These are phyloP conservation scores for Drosophila mimica DNA, from an alignment of 2,888 invertebrate species.

Conservation along the genomic window DNA sequence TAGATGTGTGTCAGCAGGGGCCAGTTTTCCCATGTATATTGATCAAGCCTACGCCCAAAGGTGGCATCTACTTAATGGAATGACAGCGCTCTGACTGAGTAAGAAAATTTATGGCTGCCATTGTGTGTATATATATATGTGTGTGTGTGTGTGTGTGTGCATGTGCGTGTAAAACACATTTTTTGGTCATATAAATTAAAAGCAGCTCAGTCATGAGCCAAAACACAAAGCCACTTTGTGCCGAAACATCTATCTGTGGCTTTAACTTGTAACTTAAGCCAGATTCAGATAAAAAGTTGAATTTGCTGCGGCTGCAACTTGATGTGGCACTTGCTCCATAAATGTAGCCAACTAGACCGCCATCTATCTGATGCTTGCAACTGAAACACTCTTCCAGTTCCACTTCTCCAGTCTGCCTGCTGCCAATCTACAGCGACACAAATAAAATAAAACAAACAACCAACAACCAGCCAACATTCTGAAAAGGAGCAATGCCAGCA, in stretches of 20 bases:
- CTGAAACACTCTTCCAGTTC: slow-evolving; percentile 56
- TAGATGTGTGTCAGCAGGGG: slow-evolving; percentile 8
- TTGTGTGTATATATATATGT: slow-evolving; percentile 13
- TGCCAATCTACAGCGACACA: slow-evolving; percentile 28
- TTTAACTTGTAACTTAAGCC: slow-evolving; percentile 55
- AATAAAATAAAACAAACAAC: slow-evolving; percentile 41
- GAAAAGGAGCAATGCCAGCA: slow-evolving; percentile 52
- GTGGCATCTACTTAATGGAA: slow-evolving; percentile 27
- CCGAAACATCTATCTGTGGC: slow-evolving; percentile 72
- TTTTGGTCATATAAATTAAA: slow-evolving; percentile 74
- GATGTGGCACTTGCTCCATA: slow-evolving; percentile 59
- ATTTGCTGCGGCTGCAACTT: slow-evolving; percentile 75
- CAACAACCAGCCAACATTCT: slow-evolving; percentile 34
- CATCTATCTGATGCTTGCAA: slow-evolving; percentile 50
- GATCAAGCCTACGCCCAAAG: slow-evolving; percentile 46
- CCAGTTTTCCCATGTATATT: slow-evolving; percentile 18
- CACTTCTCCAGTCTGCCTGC: slow-evolving; percentile 22
- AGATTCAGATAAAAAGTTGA: slow-evolving; percentile 70
- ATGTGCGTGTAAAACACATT: slow-evolving; percentile 38
- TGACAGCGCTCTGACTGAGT: slow-evolving; percentile 52
- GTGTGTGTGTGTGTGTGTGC: slow-evolving; percentile 23
- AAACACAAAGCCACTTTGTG: slow-evolving; percentile 71
- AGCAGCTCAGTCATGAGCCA: slow-evolving; percentile 61
- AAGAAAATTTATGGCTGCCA: slow-evolving; percentile 62
- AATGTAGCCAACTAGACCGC: slow-evolving; percentile 50